Conservation (phyloP, 2,888 invertebrate species). For the Geotrupes spiniger region DNA sequence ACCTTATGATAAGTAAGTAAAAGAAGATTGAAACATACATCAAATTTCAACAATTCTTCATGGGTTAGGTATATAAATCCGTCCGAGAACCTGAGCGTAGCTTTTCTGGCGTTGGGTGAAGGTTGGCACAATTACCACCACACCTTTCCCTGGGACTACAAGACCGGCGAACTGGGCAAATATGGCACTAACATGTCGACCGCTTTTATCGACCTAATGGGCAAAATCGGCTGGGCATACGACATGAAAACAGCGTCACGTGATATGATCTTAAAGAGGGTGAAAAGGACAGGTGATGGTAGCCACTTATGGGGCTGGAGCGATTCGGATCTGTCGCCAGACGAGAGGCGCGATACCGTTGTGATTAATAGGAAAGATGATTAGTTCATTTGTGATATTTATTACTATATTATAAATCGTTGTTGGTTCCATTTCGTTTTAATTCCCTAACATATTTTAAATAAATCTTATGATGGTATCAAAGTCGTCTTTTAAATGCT, state of each 20-base stretch:
- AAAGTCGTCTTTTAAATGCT: too few species aligned
- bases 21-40: background rate
- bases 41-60: slow-evolving; percentile 6
- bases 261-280: slow-evolving; percentile 67
- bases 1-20: slow-evolving; percentile 68
- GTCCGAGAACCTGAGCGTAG: slow-evolving; percentile 66
- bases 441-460: too few species aligned
- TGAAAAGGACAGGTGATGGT: slow-evolving; percentile 74
- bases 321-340: too few species aligned
- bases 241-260: slow-evolving; percentile 77
- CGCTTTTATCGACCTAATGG: slow-evolving; percentile 75
- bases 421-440: too few species aligned
- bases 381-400: too few species aligned
- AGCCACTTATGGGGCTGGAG: too few species aligned
- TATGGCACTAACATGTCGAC: slow-evolving; percentile 72
- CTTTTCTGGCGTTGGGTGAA: slow-evolving; percentile 68
- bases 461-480: too few species aligned
- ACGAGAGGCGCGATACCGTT: too few species aligned
- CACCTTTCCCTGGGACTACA: slow-evolving; percentile 83
- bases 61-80: slow-evolving; percentile 67
- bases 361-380: too few species aligned
- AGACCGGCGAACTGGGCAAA: slow-evolving; percentile 75
- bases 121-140: slow-evolving; percentile 91
- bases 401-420: too few species aligned
- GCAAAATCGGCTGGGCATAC: slow-evolving; percentile 82